These are phyloP conservation scores for Tiaroga cobitis DNA, from an alignment of 2,797 vertebrate species.

Conservation along the genomic window DNA sequence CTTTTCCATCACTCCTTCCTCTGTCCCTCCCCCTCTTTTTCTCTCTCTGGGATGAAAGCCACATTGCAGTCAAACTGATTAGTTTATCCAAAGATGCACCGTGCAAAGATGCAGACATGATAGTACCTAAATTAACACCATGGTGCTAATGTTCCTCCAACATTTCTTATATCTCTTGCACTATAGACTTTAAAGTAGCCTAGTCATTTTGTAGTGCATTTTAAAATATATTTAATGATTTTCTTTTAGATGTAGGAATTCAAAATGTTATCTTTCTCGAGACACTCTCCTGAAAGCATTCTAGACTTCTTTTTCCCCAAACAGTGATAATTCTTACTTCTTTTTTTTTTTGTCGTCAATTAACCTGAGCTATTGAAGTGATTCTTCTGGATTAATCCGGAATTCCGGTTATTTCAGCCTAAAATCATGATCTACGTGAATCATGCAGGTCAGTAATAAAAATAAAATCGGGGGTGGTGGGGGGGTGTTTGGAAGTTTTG, in stretches of 20 bases:
- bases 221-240: conserved; percentile 57
- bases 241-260: conserved; percentile 60
- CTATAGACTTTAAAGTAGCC: conserved; percentile 71
- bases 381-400: too few relatives aligned
- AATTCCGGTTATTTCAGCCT: too few relatives aligned
- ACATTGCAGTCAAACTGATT: conserved; percentile 63
- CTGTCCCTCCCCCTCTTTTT: conserved; percentile 32
- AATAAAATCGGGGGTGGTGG: too few relatives aligned
- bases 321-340: background rate
- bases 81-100: conserved; percentile 60
- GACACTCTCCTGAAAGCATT: background rate
- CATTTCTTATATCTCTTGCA: conserved; percentile 60
- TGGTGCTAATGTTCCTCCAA: conserved; percentile 24
- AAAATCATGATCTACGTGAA: too few relatives aligned
- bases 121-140: conserved; percentile 58
- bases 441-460: too few relatives aligned
- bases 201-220: conserved; percentile 64
- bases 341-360: background rate
- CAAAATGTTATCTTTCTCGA: conserved; percentile 28
- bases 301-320: background rate
- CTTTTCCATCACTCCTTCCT: conserved; percentile 4
- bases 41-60: conserved; percentile 52
- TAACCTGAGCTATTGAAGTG: background rate
- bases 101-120: conserved; percentile 58
- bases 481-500: too few relatives aligned